Conservation (phyloP, 2,888 invertebrate species). For the Limnephilus marmoratus region DNA sequence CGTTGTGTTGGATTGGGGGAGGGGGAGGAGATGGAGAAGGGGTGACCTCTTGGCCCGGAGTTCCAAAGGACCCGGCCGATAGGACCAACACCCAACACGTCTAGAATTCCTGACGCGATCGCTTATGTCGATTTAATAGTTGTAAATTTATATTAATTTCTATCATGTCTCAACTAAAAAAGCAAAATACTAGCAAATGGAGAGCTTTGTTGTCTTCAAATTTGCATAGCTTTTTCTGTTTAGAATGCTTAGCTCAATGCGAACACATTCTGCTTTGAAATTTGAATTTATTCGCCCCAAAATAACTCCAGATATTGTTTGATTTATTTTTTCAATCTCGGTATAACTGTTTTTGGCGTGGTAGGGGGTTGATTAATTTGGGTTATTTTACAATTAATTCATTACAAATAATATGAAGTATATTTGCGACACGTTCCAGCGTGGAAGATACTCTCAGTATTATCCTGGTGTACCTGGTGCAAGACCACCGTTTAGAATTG, state of each 20-base stretch:
- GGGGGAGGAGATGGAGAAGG: not conserved
- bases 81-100: conserved; percentile 9
- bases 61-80: conserved; percentile 38
- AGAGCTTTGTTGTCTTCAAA: not conserved
- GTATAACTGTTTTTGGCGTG: too few relatives aligned
- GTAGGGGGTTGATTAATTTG: too few relatives aligned
- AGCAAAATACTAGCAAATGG: not conserved
- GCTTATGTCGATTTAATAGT: conserved; percentile 33
- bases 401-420: too few relatives aligned
- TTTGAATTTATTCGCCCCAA: not conserved
- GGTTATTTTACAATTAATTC: too few relatives aligned
- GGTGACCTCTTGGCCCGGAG: conserved; percentile 24
- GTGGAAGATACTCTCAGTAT: too few relatives aligned
- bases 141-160: not conserved
- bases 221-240: not conserved
- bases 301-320: too few relatives aligned
- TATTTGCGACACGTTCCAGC: too few relatives aligned
- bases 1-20: not conserved
- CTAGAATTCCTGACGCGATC: conserved; percentile 23
- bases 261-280: not conserved
- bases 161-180: not conserved
- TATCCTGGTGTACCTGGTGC: too few relatives aligned
- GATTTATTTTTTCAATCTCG: not conserved
- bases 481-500: too few relatives aligned
- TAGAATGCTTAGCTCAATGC: not conserved